These are phyloP conservation scores for Megatriorchis doriae DNA, from an alignment of 2,113 vertebrate species.

Conservation along the genomic window DNA sequence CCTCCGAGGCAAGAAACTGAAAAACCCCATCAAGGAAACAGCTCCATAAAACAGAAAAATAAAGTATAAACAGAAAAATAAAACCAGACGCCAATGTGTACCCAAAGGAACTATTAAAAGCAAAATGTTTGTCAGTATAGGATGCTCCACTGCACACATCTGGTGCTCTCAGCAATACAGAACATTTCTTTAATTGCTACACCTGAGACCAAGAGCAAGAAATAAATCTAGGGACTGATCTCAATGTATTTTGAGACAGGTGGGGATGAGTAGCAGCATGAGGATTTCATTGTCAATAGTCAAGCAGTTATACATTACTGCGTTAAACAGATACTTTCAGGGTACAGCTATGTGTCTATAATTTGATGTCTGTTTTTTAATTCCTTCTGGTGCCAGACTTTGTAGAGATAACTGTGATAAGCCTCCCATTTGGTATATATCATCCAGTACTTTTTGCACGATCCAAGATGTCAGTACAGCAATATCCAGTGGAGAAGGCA, in stretches of 20 bases:
- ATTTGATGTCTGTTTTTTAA: slow-evolving; percentile 2
- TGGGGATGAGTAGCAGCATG: background rate
- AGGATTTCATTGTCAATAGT: slow-evolving; percentile 5
- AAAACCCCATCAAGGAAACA: slow-evolving; percentile 16
- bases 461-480: background rate
- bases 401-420: background rate
- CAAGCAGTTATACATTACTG: background rate
- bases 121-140: slow-evolving; percentile 47
- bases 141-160: slow-evolving; percentile 52
- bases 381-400: background rate
- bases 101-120: slow-evolving; percentile 49
- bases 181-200: slow-evolving; percentile 61
- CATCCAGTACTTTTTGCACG: background rate
- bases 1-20: background rate
- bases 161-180: slow-evolving; percentile 48
- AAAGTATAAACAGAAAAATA: slow-evolving; percentile 52
- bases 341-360: background rate
- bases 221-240: slow-evolving; percentile 23
- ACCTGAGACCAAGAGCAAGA: slow-evolving; percentile 45
- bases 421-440: background rate
- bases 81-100: background rate
- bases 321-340: background rate
- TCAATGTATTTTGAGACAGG: background rate
- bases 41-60: slow-evolving; percentile 40
- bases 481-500: background rate